A percentile compares a stretch with the other conserved stretches of the same genome.
Conservation (phyloP, 1,140 invertebrate genomes). For the Macrocentrus cingulum region DNA sequence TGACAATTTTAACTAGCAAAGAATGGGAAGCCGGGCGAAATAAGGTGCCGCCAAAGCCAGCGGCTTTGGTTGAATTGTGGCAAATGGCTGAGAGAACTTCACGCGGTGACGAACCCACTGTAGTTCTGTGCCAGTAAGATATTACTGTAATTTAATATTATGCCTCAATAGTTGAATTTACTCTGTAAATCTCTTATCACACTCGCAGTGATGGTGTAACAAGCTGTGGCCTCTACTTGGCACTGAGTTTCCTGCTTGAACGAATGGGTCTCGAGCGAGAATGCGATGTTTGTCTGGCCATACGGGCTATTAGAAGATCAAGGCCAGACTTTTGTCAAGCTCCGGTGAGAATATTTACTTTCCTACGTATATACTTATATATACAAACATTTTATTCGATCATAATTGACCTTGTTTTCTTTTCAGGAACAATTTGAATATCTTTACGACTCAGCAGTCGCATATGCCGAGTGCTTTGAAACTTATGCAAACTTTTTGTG, state of each 20-base stretch:
- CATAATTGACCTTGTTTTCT: neutral
- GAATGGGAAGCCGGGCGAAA: constrained; percentile 33
- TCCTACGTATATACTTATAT: neutral
- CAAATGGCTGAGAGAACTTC: constrained; percentile 34
- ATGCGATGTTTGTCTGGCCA: constrained; percentile 37
- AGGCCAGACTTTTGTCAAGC: constrained; percentile 31
- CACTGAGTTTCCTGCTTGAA: constrained; percentile 35
- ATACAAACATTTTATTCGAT: neutral
- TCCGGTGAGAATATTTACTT: constrained; percentile 1
- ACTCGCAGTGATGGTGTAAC: constrained; percentile 22
- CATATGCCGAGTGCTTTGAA: constrained; percentile 41
- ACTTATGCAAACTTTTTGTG: constrained; percentile 43
- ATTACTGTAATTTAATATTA: neutral
- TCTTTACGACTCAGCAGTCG: constrained; percentile 39
- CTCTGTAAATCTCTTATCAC: neutral
- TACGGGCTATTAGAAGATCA: constrained; percentile 34
- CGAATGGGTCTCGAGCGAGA: constrained; percentile 38
- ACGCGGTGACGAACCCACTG: constrained; percentile 30
- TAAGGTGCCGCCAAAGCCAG: constrained; percentile 28
- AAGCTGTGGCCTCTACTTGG: constrained; percentile 37
- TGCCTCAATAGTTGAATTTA: too few relatives aligned
- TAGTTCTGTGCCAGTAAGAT: constrained; percentile 38
- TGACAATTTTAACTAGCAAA: constrained; percentile 34
- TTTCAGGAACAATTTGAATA: constrained; percentile 45
- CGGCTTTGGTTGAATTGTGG: constrained; percentile 34